Base-by-base conservation (phyloP, 2,888 invertebrate genomes). In the Ochropleura plecta region DNA sequence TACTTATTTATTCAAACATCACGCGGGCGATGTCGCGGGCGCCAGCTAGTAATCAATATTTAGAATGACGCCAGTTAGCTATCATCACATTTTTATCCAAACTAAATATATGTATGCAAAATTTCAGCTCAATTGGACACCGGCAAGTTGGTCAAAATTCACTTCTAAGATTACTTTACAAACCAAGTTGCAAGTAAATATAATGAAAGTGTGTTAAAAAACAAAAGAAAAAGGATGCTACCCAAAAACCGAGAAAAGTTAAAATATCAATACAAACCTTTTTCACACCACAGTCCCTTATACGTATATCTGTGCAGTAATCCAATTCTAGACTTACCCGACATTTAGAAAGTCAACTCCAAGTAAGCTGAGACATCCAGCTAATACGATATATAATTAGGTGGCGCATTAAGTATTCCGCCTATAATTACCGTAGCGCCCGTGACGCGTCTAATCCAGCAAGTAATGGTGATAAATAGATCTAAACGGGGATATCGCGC, bases 391-490 rank as follows among this genome's bases (percentile, higher is more conserved):
- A 86, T 91, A 91, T 93, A 93, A 93, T 94, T 93, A 94, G 92
- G 89, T 90, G 86, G 88, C 85, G 90, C 93, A 95, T 95, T 94
- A 94, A 94, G 91, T 95, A 94, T 95, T 93, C 93, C 90, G 89
- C 90, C 91, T 92, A 92, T 95, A 95, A 95, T 95, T 94, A 95
- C 91, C 90, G 91, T 88, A 90, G 90, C 89, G 90, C 92, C 92
- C 89, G 92, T 93, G 95, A 94, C 95, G 94, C 91, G 91, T 88
- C 91, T 95, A 94, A 95, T 94, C 93, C 93, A 87, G 88, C 91
- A 86, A 90, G 92, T 95, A 95, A 95, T 95, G 93, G 93, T 94
- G 95, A 95, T 95, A 95, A 95, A 95, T 95, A 95, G 94, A 94
- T 93, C 91, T 88, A 90, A 89, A 90, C 86, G 87, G 88, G 79